Evolutionary conservation across 92 coral and sea anemone genomes (phyloP), one percentile per base, ranked within the genome.

Genomic region (Porites evermanni): DNA sequence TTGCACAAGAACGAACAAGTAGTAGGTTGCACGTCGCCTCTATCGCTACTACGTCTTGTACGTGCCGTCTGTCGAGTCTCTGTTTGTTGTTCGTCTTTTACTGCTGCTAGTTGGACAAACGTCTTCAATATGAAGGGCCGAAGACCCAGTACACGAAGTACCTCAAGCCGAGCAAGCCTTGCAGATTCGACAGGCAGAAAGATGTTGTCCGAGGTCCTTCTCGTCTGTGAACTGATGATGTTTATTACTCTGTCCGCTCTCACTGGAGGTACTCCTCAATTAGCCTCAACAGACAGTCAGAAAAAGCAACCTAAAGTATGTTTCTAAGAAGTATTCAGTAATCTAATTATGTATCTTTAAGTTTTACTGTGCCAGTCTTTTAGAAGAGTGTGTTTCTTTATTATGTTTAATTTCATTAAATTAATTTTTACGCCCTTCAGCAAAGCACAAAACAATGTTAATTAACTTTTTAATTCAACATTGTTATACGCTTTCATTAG

Each of bases 211-310:
- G 95, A 94, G 52, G 95, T 94, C 8, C 84, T 94, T 23, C 94
- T 94, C 8, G 98, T 94, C 12, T 94, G 98, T 71, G 98, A 94
- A 80, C 86, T 94, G 65, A 51, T 94, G 68, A 76, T 94, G 51
- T 94, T 94, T 50, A 94, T 94, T 18, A 91, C 98, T 2, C 77
- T 94, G 44, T 84, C 95, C 18, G 92, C 95, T 72, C 79, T 94
- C 12, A 86, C 86, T 65, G 98, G 98, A 56, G 87, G 87, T 12
- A 63, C 72, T 59, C 87, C 79, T 38, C 79, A 70, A 58, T 72
- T 76, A 71, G 12, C 75, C 21, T 70, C 87, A 29, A 59, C 87
- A 53, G 17, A 80, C 12, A 50, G 66, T 26, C 74, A 80, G 75
- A 80, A 68, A 68, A 80, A 70, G 29, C 51, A 54, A 2, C 14